Evolutionary conservation across 2,113 vertebrate genomes (phyloP), one percentile per base, ranked within the genome.

Genomic region (Oryzias javanicus): DNA sequence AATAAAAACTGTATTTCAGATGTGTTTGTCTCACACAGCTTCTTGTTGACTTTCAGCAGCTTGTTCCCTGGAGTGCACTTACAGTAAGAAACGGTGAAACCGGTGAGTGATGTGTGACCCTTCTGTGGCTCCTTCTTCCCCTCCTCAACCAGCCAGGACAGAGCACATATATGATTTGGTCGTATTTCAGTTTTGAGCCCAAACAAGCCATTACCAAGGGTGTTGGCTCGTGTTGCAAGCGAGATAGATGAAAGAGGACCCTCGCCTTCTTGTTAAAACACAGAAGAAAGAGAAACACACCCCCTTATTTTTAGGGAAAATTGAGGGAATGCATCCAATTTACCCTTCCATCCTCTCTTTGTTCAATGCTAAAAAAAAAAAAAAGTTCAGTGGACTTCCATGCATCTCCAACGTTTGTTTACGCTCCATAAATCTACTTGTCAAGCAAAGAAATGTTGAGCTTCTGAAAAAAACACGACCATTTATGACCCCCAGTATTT

Each of bases 201-300:
- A 80, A 75, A 75, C 62, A 77, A 54, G 60, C 51, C 6, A 61
- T 77, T 72, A 61, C 70, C 16, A 45, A 55, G 56, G 56, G 64
- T 72, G 65, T 27, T 53, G 58, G 64, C 16, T 55, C 49, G 54
- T 15, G 35, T 25, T 20, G 47, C 49, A 66, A 62, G 55, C 19
- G 5, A 50, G 49, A 27, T 14, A 20, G 61, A 81, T 74, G 57
- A 77, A 69, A 73, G 71, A 17, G 42, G 63, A 68, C 5, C 25
- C 17, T 48, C 59, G 60, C 25, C 55, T 48, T 57, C 55, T 72
- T 42, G 55, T 74, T 62, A 76, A 41, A 45, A 52, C 27, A 57
- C 64, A 71, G 57, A 64, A 71, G 53, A 57, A 56, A 56, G 14
- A 71, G 59, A 65, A 5, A 42, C 44, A 68, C 54, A 54, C 74